Percentiles rank a stretch among this genome's conserved stretches.
Evolutionary conservation across 2,888 invertebrate genomes (phyloP).

Genomic region (Notodonta dromedarius): DNA sequence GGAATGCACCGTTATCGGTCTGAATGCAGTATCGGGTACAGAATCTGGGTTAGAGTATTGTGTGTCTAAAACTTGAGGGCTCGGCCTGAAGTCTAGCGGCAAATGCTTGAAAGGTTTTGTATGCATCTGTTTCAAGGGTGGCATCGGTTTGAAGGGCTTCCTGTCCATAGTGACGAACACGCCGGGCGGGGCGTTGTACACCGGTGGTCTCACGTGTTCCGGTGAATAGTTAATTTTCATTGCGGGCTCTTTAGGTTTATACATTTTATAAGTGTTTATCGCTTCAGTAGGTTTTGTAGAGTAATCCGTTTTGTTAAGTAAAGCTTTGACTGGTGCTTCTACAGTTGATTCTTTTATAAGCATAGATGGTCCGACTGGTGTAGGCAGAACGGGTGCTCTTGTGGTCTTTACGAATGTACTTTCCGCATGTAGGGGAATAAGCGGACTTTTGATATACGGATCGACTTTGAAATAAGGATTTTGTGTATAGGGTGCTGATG

Average conservation of each 20-base stretch:
- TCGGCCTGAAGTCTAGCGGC: slow-evolving; percentile 71
- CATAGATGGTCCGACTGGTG: slow-evolving; percentile 44
- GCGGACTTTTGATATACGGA: slow-evolving; percentile 36
- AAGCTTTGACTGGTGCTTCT: slow-evolving; percentile 46
- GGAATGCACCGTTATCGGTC: slow-evolving; percentile 65
- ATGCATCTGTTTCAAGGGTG: slow-evolving; percentile 65
- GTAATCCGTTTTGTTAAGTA: slow-evolving; percentile 47
- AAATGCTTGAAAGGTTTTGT: slow-evolving; percentile 54
- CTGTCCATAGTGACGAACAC: slow-evolving; percentile 78
- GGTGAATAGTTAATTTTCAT: slow-evolving; percentile 63
- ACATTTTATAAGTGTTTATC: slow-evolving; percentile 48
- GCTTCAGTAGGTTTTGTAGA: slow-evolving; percentile 56
- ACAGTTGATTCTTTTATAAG: slow-evolving; percentile 48
- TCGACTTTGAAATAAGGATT: slow-evolving; percentile 55
- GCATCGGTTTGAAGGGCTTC: slow-evolving; percentile 79
- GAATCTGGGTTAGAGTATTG: slow-evolving; percentile 63
- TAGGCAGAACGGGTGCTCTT: slow-evolving; percentile 65
- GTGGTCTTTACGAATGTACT: slow-evolving; percentile 61
- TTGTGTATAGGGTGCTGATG: slow-evolving; percentile 51
- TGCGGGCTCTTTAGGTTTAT: slow-evolving; percentile 53
- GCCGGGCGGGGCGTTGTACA: slow-evolving; percentile 77
- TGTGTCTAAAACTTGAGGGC: slow-evolving; percentile 71
- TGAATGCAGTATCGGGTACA: slow-evolving; percentile 63
- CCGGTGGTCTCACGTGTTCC: slow-evolving; percentile 71
- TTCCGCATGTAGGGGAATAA: slow-evolving; percentile 46